Evolutionary conservation across 2,113 vertebrate genomes (phyloP), one percentile per base, ranked within the genome.

Genomic region (Apteryx mantelli): DNA sequence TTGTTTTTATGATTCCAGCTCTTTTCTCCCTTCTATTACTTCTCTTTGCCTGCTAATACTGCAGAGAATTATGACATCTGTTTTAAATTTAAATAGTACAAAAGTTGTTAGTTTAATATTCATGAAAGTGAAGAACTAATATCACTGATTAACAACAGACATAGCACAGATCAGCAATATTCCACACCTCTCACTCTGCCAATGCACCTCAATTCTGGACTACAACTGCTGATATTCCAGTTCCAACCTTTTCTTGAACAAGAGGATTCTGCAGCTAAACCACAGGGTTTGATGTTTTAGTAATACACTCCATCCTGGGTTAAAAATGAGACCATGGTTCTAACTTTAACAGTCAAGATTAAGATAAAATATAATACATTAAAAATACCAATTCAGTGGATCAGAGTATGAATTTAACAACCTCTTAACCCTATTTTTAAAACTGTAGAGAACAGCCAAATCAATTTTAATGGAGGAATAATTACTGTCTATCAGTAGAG

Each of bases 61-160:
- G 38, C 70, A 83, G 36, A 78, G 76, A 87, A 80, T 4, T 58
- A 82, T 69, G 64, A 71, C 82, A 90, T 83, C 87, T 88, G 93
- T 84, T 96, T 94, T 56, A 91, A 91, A 90, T 1, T 2, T 12
- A 88, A 93, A 90, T 25, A 71, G 87, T 36, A 90, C 56, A 76
- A 21, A 94, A 93, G 85, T 48, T 88, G 46, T 63, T 82, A 63
- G 88, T 69, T 89, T 88, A 90, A 93, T 88, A 91, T 82, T 89
- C 65, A 80, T 68, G 68, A 26, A 94, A 93, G 79, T 64, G 28
- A 89, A 93, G 65, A 93, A 75, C 42, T 83, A 78, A 6, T 75
- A 93, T 69, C 85, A 48, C 56, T 65, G 73, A 86, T 82, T 76
- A 86, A 56, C 48, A 93, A 78, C 71, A 95, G 83, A 92, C 40